Evolutionary conservation across 2,888 invertebrate genomes (phyloP).

Genomic region (Rambutsinella grinnellia): DNA sequence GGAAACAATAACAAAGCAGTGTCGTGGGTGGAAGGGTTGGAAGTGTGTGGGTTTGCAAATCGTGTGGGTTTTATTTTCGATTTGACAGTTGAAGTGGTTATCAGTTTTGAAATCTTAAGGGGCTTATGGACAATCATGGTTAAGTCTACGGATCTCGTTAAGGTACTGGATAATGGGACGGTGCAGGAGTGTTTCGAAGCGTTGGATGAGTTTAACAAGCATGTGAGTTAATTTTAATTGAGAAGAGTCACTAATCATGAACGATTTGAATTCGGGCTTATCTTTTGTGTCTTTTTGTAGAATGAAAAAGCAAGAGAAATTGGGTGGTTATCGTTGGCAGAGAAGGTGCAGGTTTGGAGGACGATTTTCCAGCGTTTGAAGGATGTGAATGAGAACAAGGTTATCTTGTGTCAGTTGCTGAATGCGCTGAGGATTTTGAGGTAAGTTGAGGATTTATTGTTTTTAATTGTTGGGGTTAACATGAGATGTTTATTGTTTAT

Average conservation of each 20-base stretch:
- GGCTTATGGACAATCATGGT: not conserved
- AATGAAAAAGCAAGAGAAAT: slow-evolving; percentile 75
- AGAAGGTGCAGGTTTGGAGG: slow-evolving; percentile 75
- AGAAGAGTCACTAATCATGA: too few species aligned
- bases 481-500: too few species aligned
- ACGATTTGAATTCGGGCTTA: too few species aligned
- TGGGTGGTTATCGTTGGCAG: slow-evolving; percentile 74
- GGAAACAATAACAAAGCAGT: too few species aligned
- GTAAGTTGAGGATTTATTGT: slow-evolving; percentile 69
- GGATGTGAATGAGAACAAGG: slow-evolving; percentile 68
- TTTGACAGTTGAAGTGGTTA: not conserved
- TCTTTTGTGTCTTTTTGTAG: too few species aligned
- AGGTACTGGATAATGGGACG: slow-evolving; percentile 3
- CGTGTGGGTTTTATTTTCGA: not conserved
- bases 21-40: too few species aligned
- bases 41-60: not conserved
- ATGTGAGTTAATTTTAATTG: too few species aligned
- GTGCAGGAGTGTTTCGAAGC: slow-evolving; percentile 22
- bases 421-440: slow-evolving; percentile 77
- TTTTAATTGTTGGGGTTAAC: not conserved
- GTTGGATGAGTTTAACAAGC: slow-evolving; percentile 36
- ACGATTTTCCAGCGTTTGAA: slow-evolving; percentile 75
- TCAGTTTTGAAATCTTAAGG: not conserved
- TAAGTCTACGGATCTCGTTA: not conserved
- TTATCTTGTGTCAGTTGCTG: slow-evolving; percentile 74